Evolutionary conservation across 1,140 invertebrate genomes (phyloP).

Genomic region (Rhopalosiphum maidis): DNA sequence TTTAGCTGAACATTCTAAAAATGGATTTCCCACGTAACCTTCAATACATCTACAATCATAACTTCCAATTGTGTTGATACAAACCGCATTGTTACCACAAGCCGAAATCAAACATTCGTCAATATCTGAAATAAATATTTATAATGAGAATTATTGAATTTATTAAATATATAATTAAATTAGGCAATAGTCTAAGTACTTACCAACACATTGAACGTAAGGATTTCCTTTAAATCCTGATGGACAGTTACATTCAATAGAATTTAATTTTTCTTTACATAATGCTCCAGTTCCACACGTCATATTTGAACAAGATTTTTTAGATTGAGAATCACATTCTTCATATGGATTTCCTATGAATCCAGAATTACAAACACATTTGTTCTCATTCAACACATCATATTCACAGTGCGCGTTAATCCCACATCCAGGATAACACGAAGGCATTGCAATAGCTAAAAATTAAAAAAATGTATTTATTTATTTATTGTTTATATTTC

Average conservation of each 20-base stretch:
- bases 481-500: no score
- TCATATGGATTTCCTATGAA: constrained; percentile 83
- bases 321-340: constrained; percentile 80
- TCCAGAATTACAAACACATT: constrained; percentile 75
- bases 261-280: constrained; percentile 70
- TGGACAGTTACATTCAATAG: constrained; percentile 80
- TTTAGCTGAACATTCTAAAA: constrained; percentile 73
- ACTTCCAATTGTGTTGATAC: constrained; percentile 74
- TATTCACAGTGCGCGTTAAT: constrained; percentile 80
- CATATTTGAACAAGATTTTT: constrained; percentile 78
- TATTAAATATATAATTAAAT: background rate
- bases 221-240: constrained; percentile 77
- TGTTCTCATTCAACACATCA: constrained; percentile 77
- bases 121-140: constrained; percentile 68
- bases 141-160: background rate
- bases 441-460: constrained; percentile 77
- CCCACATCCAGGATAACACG: constrained; percentile 80
- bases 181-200: constrained; percentile 65
- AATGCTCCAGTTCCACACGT: constrained; percentile 84
- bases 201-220: constrained; percentile 77
- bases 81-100: constrained; percentile 77
- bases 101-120: constrained; percentile 77
- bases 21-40: constrained; percentile 80
- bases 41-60: constrained; percentile 78
- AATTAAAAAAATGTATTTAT: constrained; percentile 66